Base-by-base conservation (phyloP, 2,113 vertebrate genomes). In the Pygathrix nemaeus region DNA sequence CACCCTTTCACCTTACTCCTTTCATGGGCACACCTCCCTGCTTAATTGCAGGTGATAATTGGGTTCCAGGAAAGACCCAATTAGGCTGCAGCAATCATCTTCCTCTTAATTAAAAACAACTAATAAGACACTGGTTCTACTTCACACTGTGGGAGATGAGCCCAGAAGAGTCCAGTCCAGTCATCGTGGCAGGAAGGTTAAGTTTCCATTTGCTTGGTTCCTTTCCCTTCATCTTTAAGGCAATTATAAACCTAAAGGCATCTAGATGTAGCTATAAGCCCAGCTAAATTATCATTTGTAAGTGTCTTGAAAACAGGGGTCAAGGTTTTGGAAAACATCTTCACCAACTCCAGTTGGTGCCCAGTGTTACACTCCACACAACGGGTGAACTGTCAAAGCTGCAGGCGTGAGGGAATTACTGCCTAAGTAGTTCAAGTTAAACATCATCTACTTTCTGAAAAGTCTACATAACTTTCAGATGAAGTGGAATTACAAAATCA, bases 61-160 rank as follows among this genome's bases (percentile, higher is more conserved):
- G 57, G 91, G 83, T 52, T 38, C 84, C 83, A 61, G 89, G 76
- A 97, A 95, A 92, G 83, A 88, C 10, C 81, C 87, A 66, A 38
- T n/a, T 25, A 75, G 55, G 68, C 79, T 21, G 18, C 32, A 78
- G 27, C 64, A 55, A 88, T 75, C 75, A 25, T 61, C 48, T 32
- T 68, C 73, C 66, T 87, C 79, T 79, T 73, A 88, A 40, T 83
- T 80, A 78, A 86, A 85, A 76, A 78, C 35, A 66, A 92, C 64
- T 6, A 45, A 83, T 59, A 66, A 59, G 27, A 97, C 96, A 23
- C 12, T 79, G 59, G 88, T 7, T 70, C 11, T 89, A 84, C 18
- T 1, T 88, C 21, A 73, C 57, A 87, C 21, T 38, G n/a, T 35
- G 57, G 45, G 27, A 18, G 35, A 38, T 13, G 32, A 17, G 48